Base-by-base conservation (phyloP, 2,888 invertebrate genomes). In the Bombylius major region DNA sequence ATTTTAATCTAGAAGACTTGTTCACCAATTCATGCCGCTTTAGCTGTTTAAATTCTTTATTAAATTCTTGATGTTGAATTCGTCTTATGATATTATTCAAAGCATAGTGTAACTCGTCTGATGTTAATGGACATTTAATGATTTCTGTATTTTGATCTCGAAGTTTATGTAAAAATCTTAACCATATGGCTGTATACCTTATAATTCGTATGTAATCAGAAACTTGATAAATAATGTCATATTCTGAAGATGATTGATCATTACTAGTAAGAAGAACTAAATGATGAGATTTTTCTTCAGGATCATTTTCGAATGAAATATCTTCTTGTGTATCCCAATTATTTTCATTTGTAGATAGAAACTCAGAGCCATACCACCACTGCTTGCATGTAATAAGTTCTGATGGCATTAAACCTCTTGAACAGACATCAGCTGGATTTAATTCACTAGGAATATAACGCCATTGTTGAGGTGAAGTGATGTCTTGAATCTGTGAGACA, bases 371-470 rank as follows among this genome's bases (percentile, higher is more conserved):
- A 32, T 14, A 36, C 51, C 33, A 51, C 51, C 23, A 55, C 32
- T 34, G 32, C 13, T 32, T 44, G 39, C 11, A 47, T 14, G 23
- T 32, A 42, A 12, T 36, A n/a, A 33, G 52, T 32, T 8, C 9
- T 11, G 12, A 32, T 13, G 46, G 7, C 42, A 4, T 34, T n/a
- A 53, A 32, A 31, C 69, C 69, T 47, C 69, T 51, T 0, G 67
- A 66, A 5, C 64, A 60, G 12, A 64, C 60, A 57, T 68, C 67
- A 14, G 67, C 65, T 1, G 68, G 66, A 50, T 70, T 70, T 6
- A 62, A 54, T 32, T 59, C 55, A 7, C 63, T 62, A n/a, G 60
- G 48, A 1, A 68, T 62, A 53, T 68, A 65, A 50, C 55, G 53
- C 69, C 67, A 69, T 34, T 53, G 54, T 11, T 50, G 49, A 3